Conservation (phyloP, 2,113 vertebrate species). For the Daboia siamensis region DNA sequence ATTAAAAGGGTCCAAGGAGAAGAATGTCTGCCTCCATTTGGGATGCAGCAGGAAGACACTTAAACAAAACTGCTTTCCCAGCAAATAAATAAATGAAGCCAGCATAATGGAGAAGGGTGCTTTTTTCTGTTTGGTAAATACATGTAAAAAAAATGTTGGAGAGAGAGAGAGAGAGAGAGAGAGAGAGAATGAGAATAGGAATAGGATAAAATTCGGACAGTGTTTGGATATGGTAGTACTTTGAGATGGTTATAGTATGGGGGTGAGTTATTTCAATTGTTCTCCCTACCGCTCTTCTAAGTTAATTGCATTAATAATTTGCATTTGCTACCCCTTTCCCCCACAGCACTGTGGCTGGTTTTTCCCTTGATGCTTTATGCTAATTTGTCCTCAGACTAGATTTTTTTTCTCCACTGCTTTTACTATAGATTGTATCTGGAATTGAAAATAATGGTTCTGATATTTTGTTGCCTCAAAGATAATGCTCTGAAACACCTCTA, state of each 20-base stretch:
- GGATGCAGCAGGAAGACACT: slow-evolving; percentile 22
- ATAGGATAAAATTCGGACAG: not conserved
- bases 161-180: not conserved
- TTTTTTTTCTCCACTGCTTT: not conserved
- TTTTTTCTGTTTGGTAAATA: not conserved
- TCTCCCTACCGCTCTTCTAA: not conserved
- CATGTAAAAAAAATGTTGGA: not conserved
- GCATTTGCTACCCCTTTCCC: slow-evolving; percentile 1
- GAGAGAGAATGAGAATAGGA: not conserved
- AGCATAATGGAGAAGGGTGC: not conserved
- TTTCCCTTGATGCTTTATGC: not conserved
- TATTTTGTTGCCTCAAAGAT: not conserved
- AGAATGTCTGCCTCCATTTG: slow-evolving; percentile 34
- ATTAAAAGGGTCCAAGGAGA: not conserved
- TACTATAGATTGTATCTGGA: not conserved
- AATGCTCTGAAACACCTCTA: not conserved
- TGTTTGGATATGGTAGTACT: not conserved
- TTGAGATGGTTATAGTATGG: not conserved
- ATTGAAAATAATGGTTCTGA: not conserved
- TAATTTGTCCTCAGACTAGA: not conserved
- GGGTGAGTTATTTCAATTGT: not conserved
- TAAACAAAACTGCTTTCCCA: not conserved
- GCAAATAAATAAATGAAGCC: not conserved
- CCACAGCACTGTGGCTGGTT: not conserved
- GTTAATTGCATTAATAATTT: not conserved